Evolutionary conservation across 2,113 vertebrate genomes (phyloP).

Genomic region (Toxotes chatareus): DNA sequence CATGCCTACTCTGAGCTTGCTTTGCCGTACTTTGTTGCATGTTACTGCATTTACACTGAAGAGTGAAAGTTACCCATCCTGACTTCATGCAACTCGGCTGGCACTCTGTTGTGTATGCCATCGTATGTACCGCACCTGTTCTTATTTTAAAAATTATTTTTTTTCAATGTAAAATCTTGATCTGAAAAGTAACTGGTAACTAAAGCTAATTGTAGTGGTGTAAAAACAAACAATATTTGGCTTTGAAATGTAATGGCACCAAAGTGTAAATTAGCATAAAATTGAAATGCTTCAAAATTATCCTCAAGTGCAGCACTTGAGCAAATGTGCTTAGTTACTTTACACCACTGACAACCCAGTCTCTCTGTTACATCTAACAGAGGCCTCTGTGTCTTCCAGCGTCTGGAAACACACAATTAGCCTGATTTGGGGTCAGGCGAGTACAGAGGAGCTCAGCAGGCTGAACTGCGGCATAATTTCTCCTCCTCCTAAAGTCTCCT

Average conservation of each 20-base stretch:
- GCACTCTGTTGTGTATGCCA: too few species aligned
- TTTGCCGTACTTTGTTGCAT: too few species aligned
- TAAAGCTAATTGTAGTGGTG: not conserved
- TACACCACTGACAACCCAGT: not conserved
- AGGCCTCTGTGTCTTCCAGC: slow-evolving; percentile 10
- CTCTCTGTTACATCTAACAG: not conserved
- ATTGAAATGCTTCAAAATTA: not conserved
- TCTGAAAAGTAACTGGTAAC: not conserved
- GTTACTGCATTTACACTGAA: too few species aligned
- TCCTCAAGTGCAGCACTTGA: not conserved
- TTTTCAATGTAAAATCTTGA: too few species aligned
- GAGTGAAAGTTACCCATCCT: too few species aligned
- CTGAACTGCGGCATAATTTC: slow-evolving; percentile 44
- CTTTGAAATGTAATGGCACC: not conserved
- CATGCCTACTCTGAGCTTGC: too few species aligned
- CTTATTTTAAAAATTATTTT: too few species aligned
- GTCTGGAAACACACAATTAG: slow-evolving; percentile 26
- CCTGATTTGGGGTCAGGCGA: slow-evolving; percentile 42
- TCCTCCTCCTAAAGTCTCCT: slow-evolving; percentile 23
- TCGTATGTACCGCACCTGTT: too few species aligned
- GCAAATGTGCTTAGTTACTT: not conserved
- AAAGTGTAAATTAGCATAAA: not conserved
- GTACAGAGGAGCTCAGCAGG: slow-evolving; percentile 19
- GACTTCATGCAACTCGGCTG: too few species aligned
- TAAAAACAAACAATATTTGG: not conserved